Conservation (phyloP, 2,797 vertebrate species). For the Lagorchestes hirsutus region DNA sequence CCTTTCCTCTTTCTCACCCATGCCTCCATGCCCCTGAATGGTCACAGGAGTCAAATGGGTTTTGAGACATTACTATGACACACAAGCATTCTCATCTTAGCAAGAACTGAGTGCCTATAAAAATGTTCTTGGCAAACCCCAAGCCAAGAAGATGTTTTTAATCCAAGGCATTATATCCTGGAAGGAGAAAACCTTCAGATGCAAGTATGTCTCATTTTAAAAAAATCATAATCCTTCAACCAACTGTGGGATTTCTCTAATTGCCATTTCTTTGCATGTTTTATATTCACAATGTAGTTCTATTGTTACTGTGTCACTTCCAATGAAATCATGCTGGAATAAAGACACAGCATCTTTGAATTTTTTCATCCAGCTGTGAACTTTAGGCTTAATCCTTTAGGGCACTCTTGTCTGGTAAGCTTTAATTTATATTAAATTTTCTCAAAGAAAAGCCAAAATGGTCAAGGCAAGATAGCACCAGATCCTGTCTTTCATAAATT, state of each 20-base stretch:
- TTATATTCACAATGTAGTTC: constrained; percentile 70
- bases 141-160: constrained; percentile 75
- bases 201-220: constrained; percentile 29
- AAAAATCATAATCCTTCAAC: constrained; percentile 75
- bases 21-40: constrained; percentile 37
- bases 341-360: constrained; percentile 67
- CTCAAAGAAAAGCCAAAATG: constrained; percentile 83
- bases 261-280: constrained; percentile 81
- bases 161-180: constrained; percentile 72
- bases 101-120: constrained; percentile 49
- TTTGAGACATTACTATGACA: constrained; percentile 49
- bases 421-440: constrained; percentile 85
- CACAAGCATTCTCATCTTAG: constrained; percentile 39
- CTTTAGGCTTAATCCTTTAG: constrained; percentile 84
- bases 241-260: constrained; percentile 73
- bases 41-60: constrained; percentile 39
- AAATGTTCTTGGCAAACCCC: constrained; percentile 58
- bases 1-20: constrained; percentile 56
- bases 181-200: constrained; percentile 55
- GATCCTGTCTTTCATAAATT: constrained; percentile 93
- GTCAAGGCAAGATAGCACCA: constrained; percentile 89
- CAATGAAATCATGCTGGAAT: constrained; percentile 75
- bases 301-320: constrained; percentile 74
- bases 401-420: constrained; percentile 79
- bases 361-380: constrained; percentile 81